Evolutionary conservation across 2,797 vertebrate species (phyloP), one percentile per base, ranked within the genome.

Genomic region (Manis crassicaudata): DNA sequence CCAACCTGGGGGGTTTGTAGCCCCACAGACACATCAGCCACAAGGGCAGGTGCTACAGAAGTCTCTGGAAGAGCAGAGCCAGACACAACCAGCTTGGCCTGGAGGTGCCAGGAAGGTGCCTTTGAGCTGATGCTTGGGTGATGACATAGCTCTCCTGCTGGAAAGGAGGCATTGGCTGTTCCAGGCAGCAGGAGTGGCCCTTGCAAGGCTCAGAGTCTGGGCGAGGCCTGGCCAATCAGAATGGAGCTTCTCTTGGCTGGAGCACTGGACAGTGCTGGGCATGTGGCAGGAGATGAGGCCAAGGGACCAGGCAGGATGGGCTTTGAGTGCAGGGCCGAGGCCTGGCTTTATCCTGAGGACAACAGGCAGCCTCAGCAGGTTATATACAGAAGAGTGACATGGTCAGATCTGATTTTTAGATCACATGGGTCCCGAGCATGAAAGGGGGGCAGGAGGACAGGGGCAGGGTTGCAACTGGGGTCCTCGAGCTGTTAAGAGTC

Each of bases 131-230:
- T 10, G 35, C 50, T 50, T 37, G 40, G 46, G 46, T 1, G 54
- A 54, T 46, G 81, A 32, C 5, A 1, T 5, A 8, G 58, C 25
- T 21, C 18, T 54, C 23, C 68, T 46, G 76, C 14, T 11, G 12
- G 72, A 7, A 43, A 52, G 62, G 54, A 43, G 32, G 18, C 0
- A 1, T 37, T 0, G 8, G 20, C 65, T 17, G 4, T 13, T n/a
- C 12, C 62, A 14, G 43, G 56, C 2, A 0, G 46, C 70, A 27
- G 40, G 77, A 54, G 52, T 0, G 2, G 27, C 77, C 68, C 2
- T 3, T 29, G 80, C 20, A 23, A 37, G 23, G 90, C 86, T 80
- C 40, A 10, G 67, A 1, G 43, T 14, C 43, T 2, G 13, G 67
- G 56, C 2, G 0, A 43, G 40, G 70, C 43, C 2, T 2, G 18